Conservation (phyloP, 2,797 vertebrate species). For the Sarcoramphus papa region DNA sequence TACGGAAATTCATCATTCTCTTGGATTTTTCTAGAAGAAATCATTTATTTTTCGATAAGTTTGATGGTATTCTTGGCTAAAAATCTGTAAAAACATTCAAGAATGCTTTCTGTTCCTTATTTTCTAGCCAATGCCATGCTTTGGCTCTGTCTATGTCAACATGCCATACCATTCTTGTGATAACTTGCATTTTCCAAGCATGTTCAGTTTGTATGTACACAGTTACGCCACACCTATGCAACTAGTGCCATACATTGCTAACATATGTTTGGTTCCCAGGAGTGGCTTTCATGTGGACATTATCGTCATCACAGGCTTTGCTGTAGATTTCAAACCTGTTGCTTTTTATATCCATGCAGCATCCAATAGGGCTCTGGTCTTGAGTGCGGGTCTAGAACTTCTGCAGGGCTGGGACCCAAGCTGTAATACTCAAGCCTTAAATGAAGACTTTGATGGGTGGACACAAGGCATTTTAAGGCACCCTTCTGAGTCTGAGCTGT, state of each 20-base stretch:
- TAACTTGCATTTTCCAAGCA: background rate
- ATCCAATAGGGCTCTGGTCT: background rate
- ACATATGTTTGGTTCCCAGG: background rate
- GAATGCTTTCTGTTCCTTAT: background rate
- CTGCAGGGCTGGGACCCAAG: accelerated
- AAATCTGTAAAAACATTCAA: background rate
- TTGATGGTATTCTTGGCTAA: background rate
- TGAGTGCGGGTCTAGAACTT: background rate
- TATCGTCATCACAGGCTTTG: background rate
- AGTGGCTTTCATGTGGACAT: background rate
- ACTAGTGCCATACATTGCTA: background rate
- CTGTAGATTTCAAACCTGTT: background rate
- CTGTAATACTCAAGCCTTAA: background rate
- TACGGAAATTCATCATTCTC: background rate
- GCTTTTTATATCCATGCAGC: background rate
- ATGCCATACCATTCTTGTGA: background rate
- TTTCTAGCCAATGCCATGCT: background rate
- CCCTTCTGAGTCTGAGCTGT: background rate
- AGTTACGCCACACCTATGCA: background rate
- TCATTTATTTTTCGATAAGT: background rate
- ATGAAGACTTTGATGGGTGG: background rate
- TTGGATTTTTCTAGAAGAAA: background rate
- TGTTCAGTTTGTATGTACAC: background rate
- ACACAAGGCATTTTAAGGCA: background rate
- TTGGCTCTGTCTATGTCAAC: background rate